Base-by-base conservation (phyloP, 2,888 invertebrate species). In the Luffia ferchaultella region DNA sequence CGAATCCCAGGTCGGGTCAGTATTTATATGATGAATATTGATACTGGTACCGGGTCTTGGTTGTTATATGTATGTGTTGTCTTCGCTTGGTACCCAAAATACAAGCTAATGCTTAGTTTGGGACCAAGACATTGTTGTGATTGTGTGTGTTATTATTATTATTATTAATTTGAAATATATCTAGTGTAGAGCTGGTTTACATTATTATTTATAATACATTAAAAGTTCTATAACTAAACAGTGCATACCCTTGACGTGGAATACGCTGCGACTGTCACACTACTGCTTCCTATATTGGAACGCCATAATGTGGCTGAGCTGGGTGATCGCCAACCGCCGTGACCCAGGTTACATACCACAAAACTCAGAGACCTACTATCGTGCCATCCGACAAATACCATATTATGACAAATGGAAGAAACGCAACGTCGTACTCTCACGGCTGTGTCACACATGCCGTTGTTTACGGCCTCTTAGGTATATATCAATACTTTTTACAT, bases 361-460 rank as follows among this genome's bases (percentile, higher is more conserved):
- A 63, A 95, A 96, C 68, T 93, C 95, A 0, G 95, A 96, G 60
- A 93, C 93, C 1, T 97, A 97, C 67, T 93, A 95, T 63, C 85
- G 93, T 58, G 94, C 95, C 17, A 96, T 97, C 54, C 91, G 94
- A 69, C 93, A 96, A 80, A 95, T 96, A 58, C 95, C 96, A 0
- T 95, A 94, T 69, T 95, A 93, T 62, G 95, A 95, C 68, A 96
- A 96, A 67, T 93, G 95, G 90, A 95, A 95, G 78, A 93, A 95
- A 62, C 87, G 95, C 42, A 93, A 93, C 61, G 88, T 90, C 2
- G 89, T 93, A 54, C 73, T 94, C 44, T 93, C 93, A 18, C 85
- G 95, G 49, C 78, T 97, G 2, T 97, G 97, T 63, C 96, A 97
- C 67, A 96, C 96, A 45, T 97, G 96, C 65, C 88, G 94, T 50